Evolutionary conservation across 2,113 vertebrate species (phyloP).

Genomic region (Ellobius talpinus): DNA sequence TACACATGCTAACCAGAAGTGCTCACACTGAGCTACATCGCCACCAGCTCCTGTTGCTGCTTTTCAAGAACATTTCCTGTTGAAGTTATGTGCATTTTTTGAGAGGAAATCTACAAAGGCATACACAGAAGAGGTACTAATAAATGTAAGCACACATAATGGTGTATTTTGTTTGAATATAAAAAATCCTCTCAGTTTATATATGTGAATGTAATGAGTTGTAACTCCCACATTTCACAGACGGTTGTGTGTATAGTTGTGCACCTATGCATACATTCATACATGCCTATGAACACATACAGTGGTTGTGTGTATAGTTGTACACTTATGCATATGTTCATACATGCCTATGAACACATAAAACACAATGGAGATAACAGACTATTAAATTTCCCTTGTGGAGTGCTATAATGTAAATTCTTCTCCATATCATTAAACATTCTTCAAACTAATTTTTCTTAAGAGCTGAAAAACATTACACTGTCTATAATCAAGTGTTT

Average conservation of each 20-base stretch:
- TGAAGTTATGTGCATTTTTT: not conserved
- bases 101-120: not conserved
- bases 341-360: too few relatives aligned
- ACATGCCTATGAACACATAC: not conserved
- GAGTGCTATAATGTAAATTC: not conserved
- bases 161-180: not conserved
- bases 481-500: not conserved
- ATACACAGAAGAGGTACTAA: not conserved
- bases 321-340: too few relatives aligned
- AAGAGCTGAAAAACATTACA: not conserved
- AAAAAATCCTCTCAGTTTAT: not conserved
- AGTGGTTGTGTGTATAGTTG: too few relatives aligned
- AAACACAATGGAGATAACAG: not conserved
- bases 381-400: not conserved
- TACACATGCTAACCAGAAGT: not conserved
- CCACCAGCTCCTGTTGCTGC: not conserved
- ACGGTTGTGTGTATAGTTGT: not conserved
- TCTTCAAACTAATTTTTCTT: not conserved
- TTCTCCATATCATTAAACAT: not conserved
- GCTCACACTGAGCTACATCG: not conserved
- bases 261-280: not conserved
- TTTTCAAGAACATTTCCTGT: not conserved
- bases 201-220: not conserved
- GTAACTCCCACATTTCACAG: not conserved
- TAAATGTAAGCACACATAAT: not conserved